Evolutionary conservation across 2,113 vertebrate species (phyloP).

Genomic region (Egretta garzetta): DNA sequence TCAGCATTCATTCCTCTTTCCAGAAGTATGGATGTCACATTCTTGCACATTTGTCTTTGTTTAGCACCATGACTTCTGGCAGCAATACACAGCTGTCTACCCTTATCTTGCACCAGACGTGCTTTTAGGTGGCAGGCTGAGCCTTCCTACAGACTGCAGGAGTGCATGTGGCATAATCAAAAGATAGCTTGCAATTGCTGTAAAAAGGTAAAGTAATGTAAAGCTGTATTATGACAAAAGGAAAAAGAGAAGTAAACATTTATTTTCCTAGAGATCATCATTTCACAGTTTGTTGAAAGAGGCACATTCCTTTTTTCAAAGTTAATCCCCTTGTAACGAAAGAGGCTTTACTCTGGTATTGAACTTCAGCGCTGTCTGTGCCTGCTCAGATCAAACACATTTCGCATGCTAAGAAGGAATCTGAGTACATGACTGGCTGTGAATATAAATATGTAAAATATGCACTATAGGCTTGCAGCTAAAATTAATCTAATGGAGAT

Average conservation of each 20-base stretch:
- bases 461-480: not conserved
- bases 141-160: not conserved
- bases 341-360: slow-evolving; percentile 11
- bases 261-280: not conserved
- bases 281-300: not conserved
- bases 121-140: not conserved
- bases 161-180: not conserved
- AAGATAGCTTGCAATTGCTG: not conserved
- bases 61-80: slow-evolving; percentile 23
- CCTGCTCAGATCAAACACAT: slow-evolving; percentile 18
- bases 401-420: slow-evolving; percentile 9
- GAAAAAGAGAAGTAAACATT: not conserved
- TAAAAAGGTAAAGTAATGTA: not conserved
- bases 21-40: slow-evolving; percentile 7
- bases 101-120: not conserved
- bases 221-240: not conserved
- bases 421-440: not conserved
- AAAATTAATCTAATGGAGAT: slow-evolving; percentile 3
- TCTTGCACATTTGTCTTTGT: slow-evolving; percentile 29
- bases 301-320: not conserved
- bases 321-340: not conserved
- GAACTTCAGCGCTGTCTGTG: not conserved
- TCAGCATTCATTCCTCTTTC: slow-evolving; percentile 34
- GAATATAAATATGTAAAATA: slow-evolving; percentile 27
- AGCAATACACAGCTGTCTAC: slow-evolving; percentile 53